phyloP scores from a whole-genome alignment of 2,113 vertebrate species.

The Scopus umbretta region DNA sequence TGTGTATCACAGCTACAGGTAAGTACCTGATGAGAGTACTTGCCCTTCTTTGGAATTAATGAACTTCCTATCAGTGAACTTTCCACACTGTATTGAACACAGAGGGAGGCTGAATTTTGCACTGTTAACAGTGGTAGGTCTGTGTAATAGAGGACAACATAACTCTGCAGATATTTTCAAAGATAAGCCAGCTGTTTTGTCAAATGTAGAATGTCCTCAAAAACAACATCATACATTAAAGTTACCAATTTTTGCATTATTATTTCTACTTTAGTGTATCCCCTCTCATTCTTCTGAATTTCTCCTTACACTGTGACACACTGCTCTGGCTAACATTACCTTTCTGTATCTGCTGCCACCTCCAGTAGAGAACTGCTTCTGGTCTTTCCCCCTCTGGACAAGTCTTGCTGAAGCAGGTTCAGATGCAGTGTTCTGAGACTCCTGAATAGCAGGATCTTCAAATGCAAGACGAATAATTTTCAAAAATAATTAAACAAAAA shows the following conservation, averaged over 20 bases:
- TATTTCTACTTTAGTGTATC: background rate
- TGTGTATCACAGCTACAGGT: background rate
- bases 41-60: background rate
- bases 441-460: background rate
- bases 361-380: background rate
- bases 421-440: background rate
- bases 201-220: background rate
- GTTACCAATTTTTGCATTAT: background rate
- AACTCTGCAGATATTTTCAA: background rate
- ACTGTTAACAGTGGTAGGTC: background rate
- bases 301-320: background rate
- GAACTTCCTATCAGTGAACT: background rate
- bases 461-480: background rate
- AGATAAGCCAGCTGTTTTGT: background rate
- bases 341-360: background rate
- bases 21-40: background rate
- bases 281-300: background rate
- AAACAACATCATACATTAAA: background rate
- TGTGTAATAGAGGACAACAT: background rate
- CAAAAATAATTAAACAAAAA: background rate
- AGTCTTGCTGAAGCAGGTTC: background rate
- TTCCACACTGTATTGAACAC: background rate
- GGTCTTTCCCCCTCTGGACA: background rate
- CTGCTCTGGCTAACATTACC: background rate
- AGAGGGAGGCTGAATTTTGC: background rate